These are phyloP conservation scores for Zaprionus lineosus DNA, from an alignment of 2,888 invertebrate species.

Conservation along the genomic window DNA sequence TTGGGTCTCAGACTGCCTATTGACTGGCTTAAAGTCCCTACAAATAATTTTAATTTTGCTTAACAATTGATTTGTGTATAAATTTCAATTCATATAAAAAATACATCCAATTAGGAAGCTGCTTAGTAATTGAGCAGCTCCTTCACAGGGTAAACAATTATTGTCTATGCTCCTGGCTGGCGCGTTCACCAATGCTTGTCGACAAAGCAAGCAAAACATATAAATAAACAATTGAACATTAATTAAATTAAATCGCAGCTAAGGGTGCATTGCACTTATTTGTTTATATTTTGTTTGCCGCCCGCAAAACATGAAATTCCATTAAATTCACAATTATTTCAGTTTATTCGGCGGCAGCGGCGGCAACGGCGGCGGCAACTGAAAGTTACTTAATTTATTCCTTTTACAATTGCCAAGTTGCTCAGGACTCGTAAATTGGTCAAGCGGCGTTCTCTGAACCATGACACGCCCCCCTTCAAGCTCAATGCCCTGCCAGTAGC, in stretches of 20 bases:
- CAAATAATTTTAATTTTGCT: too few relatives aligned
- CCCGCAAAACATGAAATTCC: conserved; percentile 20
- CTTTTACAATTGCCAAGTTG: conserved; percentile 14
- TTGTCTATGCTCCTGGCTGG: too few relatives aligned
- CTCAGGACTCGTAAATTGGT: conserved; percentile 55
- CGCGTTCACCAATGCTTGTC: too few relatives aligned
- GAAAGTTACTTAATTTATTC: conserved; percentile 36
- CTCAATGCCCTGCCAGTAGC: too few relatives aligned
- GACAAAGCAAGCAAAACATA: conserved; percentile 16
- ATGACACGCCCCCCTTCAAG: conserved; percentile 4
- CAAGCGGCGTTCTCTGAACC: conserved; percentile 56
- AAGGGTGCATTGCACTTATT: conserved; percentile 13
- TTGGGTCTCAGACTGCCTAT: too few relatives aligned
- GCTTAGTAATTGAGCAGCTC: too few relatives aligned
- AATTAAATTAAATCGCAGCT: conserved; percentile 37
- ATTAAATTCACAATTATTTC: conserved; percentile 42
- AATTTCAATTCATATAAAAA: too few relatives aligned
- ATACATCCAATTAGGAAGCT: too few relatives aligned
- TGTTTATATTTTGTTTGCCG: conserved; percentile 25
- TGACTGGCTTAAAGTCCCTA: too few relatives aligned
- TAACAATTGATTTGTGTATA: too few relatives aligned
- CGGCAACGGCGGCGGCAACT: neutral
- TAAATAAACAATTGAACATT: conserved; percentile 26
- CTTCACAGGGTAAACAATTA: too few relatives aligned
- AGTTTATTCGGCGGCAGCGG: conserved; percentile 1